These are phyloP conservation scores for Calyptommatus sinebrachiatus DNA, from an alignment of 2,113 vertebrate species.

Conservation along the genomic window DNA sequence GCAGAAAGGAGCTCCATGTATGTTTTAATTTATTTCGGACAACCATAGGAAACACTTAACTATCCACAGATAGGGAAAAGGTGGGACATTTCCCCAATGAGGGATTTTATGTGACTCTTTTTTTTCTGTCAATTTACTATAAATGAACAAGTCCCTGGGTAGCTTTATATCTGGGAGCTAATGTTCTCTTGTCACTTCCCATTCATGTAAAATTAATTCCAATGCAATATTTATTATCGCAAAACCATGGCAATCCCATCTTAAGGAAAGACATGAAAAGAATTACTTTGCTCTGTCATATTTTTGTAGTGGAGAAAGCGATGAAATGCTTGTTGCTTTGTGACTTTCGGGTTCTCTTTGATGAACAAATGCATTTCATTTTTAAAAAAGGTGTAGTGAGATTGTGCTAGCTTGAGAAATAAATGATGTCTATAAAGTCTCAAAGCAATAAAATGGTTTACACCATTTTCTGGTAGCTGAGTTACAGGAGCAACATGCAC, in stretches of 20 bases:
- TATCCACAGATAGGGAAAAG: not conserved
- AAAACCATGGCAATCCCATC: conserved; percentile 49
- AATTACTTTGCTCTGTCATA: conserved; percentile 49
- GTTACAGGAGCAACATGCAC: not conserved
- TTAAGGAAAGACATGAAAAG: conserved; percentile 16
- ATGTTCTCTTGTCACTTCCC: conserved; percentile 26
- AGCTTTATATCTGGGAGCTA: conserved; percentile 29
- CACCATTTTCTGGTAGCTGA: conserved; percentile 4
- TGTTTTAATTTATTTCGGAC: too few species aligned
- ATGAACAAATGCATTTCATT: conserved; percentile 43
- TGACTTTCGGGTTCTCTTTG: conserved; percentile 37
- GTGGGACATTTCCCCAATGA: not conserved
- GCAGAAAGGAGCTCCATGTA: too few species aligned
- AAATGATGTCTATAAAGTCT: conserved; percentile 42
- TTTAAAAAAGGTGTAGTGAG: conserved; percentile 42
- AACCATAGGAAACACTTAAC: not conserved
- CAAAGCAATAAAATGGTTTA: not conserved
- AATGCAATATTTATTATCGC: conserved; percentile 60
- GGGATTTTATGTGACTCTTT: not conserved
- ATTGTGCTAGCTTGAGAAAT: conserved; percentile 51
- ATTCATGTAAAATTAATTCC: conserved; percentile 59
- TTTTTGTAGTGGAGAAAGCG: conserved; percentile 42
- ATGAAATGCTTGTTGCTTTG: conserved; percentile 43
- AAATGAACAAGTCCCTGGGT: conserved; percentile 34
- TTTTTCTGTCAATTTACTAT: conserved; percentile 3